Percentiles rank a stretch among this genome's conserved stretches.
These are phyloP conservation scores for Oryzias melastigma DNA, from an alignment of 2,113 vertebrate genomes.

Conservation along the genomic window DNA sequence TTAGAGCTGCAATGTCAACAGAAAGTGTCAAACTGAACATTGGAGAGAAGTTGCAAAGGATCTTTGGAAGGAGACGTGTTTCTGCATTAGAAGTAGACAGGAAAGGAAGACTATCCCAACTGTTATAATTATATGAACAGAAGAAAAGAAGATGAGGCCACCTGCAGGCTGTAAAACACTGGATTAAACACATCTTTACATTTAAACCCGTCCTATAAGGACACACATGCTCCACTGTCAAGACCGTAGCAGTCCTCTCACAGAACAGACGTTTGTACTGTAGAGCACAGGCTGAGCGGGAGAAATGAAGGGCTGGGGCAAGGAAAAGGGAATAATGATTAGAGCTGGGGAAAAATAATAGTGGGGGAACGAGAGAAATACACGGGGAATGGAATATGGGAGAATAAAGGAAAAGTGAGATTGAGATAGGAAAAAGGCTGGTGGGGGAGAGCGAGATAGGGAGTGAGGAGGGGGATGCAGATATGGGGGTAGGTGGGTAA, in stretches of 20 bases:
- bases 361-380: conserved; percentile 59
- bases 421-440: conserved; percentile 61
- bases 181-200: not conserved
- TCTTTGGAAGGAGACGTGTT: not conserved
- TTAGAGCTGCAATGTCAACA: conserved; percentile 2
- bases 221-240: conserved; percentile 39
- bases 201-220: conserved; percentile 11
- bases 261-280: conserved; percentile 41
- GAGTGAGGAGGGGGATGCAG: conserved; percentile 82
- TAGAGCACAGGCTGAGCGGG: conserved; percentile 35
- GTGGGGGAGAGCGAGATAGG: conserved; percentile 53
- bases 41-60: not conserved
- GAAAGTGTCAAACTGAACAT: not conserved
- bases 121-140: not conserved
- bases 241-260: conserved; percentile 27
- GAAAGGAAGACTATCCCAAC: not conserved
- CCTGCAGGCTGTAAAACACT: not conserved
- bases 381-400: conserved; percentile 68
- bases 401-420: conserved; percentile 66
- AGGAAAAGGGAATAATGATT: conserved; percentile 68
- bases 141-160: not conserved
- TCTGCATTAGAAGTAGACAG: not conserved
- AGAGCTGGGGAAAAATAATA: conserved; percentile 64
- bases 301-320: conserved; percentile 18
- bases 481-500: conserved; percentile 91